A percentile compares a stretch with the other conserved stretches of the same genome.
Evolutionary conservation across 2,888 invertebrate genomes (phyloP).

Genomic region (Fabriciana adippe): DNA sequence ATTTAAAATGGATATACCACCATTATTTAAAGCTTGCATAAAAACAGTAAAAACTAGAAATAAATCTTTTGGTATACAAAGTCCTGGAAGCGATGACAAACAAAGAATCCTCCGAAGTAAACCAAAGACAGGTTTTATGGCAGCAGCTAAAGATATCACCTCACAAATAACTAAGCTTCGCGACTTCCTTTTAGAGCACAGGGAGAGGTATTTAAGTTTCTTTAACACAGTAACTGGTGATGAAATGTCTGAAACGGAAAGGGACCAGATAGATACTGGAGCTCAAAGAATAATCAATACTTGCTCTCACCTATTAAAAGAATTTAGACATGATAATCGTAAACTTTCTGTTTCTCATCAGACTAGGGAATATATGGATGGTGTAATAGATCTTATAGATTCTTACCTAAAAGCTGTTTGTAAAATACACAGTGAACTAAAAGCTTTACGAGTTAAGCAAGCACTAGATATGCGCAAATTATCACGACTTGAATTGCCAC

Average conservation of each 20-base stretch:
- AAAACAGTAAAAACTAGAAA: constrained; percentile 90
- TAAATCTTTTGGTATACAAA: constrained; percentile 84
- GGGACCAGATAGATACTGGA: constrained; percentile 93
- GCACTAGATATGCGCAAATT: constrained; percentile 92
- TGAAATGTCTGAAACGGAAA: constrained; percentile 91
- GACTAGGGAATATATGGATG: constrained; percentile 88
- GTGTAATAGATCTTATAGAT: constrained; percentile 88
- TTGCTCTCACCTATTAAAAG: constrained; percentile 89
- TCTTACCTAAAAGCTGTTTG: constrained; percentile 92
- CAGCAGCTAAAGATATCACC: constrained; percentile 89
- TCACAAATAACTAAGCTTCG: constrained; percentile 90
- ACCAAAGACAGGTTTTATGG: constrained; percentile 84
- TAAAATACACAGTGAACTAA: constrained; percentile 93
- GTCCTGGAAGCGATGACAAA: constrained; percentile 74
- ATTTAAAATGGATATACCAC: constrained; percentile 90
- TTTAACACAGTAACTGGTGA: constrained; percentile 86
- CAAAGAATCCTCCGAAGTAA: constrained; percentile 75
- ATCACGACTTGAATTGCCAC: constrained; percentile 84
- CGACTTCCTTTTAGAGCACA: constrained; percentile 91
- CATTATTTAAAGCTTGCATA: constrained; percentile 91
- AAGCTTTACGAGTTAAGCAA: constrained; percentile 92
- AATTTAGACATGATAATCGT: constrained; percentile 86
- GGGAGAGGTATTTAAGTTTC: constrained; percentile 93
- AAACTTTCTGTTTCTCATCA: constrained; percentile 82
- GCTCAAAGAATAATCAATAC: constrained; percentile 92